Evolutionary conservation across 2,888 invertebrate genomes (phyloP), one percentile per base, ranked within the genome.

Genomic region (Proisotoma minuta): DNA sequence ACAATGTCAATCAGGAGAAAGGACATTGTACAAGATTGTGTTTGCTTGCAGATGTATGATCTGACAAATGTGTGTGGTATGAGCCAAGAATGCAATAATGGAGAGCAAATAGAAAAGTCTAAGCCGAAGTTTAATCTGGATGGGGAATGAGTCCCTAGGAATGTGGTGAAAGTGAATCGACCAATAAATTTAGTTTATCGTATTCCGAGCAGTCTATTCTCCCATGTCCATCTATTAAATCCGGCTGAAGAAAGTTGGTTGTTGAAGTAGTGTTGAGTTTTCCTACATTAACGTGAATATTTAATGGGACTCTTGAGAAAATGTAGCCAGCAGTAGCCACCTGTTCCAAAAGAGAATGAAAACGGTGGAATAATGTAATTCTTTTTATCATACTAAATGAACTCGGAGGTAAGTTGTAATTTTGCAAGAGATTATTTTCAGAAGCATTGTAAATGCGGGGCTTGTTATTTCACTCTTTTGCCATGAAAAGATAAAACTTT

Each of bases 241-340:
- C n/a, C n/a, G n/a, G n/a, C n/a, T n/a, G n/a, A n/a, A n/a, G n/a
- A n/a, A n/a, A n/a, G n/a, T n/a, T n/a, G n/a, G n/a, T n/a, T n/a
- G n/a, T n/a, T n/a, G 15, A 34, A 15, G 8, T 34, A 15, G 34
- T 34, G 34, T 15, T 34, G 34, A 34, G 34, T 34, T 34, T 34
- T 15, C 15, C 8, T 34, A 34, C 34, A 34, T 49, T 52, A 52
- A 3, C 27, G 52, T 52, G 52, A 52, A 52, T 52, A 52, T 52
- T 52, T 52, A 52, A 52, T 52, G 20, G 26, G 27, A 52, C 52
- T 52, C 52, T 52, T 52, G 52, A 52, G 52, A 52, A 52, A 52
- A 52, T 26, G 24, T 26, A 28, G 52, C 52, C 52, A 52, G 27
- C 52, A 27, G 52, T 52, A 27, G 27, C 5, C 15, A 27, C 20